A percentile compares a stretch with the other conserved stretches of the same genome.
Conservation (phyloP, 2,113 vertebrate species). For the Austrofundulus limnaeus region DNA sequence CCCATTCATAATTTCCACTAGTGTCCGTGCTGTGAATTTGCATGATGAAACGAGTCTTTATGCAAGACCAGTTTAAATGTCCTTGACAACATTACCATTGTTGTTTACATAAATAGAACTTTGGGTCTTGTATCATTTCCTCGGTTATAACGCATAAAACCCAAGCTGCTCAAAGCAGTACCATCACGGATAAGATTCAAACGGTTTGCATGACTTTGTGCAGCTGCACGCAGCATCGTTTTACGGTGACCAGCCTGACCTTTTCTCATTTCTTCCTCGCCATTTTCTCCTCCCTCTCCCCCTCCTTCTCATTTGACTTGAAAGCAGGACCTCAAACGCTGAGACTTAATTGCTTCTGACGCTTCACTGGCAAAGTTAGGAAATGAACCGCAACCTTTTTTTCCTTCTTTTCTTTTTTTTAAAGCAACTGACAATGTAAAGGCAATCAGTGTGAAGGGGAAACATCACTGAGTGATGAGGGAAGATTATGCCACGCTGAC, state of each 20-base stretch:
- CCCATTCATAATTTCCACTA: not conserved
- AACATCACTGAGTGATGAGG: constrained; percentile 28
- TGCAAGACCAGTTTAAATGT: not conserved
- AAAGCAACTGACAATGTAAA: constrained; percentile 29
- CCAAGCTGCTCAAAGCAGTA: not conserved
- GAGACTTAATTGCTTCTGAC: constrained; percentile 45
- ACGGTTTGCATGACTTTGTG: constrained; percentile 1
- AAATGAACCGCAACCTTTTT: constrained; percentile 25
- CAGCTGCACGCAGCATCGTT: constrained; percentile 7
- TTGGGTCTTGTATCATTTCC: not conserved
- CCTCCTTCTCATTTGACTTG: constrained; percentile 37
- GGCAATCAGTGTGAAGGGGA: constrained; percentile 33
- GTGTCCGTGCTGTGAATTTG: not conserved
- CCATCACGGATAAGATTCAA: not conserved
- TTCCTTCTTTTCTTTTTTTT: constrained; percentile 42
- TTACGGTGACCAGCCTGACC: constrained; percentile 16
- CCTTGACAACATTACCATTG: not conserved
- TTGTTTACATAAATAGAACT: not conserved
- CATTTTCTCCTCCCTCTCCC: not conserved
- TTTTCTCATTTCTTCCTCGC: constrained; percentile 9
- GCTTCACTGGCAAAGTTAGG: constrained; percentile 27
- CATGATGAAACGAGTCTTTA: not conserved
- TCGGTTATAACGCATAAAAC: not conserved
- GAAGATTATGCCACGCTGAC: constrained; percentile 4
- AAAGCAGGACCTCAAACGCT: constrained; percentile 34